These are phyloP conservation scores for Phrynocephalus guinanensis DNA, from an alignment of 2,797 vertebrate species.

Conservation along the genomic window DNA sequence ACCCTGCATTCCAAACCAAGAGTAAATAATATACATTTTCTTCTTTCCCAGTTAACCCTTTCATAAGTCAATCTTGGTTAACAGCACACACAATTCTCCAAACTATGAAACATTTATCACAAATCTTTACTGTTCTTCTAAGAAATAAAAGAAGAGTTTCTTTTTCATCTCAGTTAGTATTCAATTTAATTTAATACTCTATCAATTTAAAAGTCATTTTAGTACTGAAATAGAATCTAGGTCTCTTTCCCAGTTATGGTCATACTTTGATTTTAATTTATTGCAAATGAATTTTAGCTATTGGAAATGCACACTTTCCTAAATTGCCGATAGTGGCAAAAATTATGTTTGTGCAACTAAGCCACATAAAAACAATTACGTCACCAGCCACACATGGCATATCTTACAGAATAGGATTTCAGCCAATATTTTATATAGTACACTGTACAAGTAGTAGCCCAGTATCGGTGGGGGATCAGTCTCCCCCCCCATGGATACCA, in stretches of 20 bases:
- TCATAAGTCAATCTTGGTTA: background rate
- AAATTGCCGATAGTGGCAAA: background rate
- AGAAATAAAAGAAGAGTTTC: background rate
- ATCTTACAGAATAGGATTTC: background rate
- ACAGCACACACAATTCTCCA: background rate
- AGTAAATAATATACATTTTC: background rate
- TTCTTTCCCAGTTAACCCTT: background rate
- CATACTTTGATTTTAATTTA: slow-evolving; percentile 34
- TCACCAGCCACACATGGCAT: background rate
- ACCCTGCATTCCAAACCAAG: background rate
- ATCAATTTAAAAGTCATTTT: slow-evolving; percentile 53
- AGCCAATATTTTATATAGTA: background rate
- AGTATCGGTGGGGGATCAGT: too few relatives aligned
- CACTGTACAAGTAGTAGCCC: background rate
- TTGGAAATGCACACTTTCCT: slow-evolving; percentile 35
- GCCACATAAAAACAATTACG: too few relatives aligned
- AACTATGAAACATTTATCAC: background rate
- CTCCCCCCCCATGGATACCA: too few relatives aligned
- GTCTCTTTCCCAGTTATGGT: background rate
- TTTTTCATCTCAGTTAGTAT: background rate
- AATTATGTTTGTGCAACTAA: too few relatives aligned
- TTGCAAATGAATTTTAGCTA: slow-evolving; percentile 49
- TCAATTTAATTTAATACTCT: slow-evolving; percentile 13
- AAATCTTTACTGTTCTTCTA: background rate
- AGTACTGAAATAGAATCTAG: background rate